Conservation (phyloP, 1,140 invertebrate species). For the Pseudachorutes palmiensis region DNA sequence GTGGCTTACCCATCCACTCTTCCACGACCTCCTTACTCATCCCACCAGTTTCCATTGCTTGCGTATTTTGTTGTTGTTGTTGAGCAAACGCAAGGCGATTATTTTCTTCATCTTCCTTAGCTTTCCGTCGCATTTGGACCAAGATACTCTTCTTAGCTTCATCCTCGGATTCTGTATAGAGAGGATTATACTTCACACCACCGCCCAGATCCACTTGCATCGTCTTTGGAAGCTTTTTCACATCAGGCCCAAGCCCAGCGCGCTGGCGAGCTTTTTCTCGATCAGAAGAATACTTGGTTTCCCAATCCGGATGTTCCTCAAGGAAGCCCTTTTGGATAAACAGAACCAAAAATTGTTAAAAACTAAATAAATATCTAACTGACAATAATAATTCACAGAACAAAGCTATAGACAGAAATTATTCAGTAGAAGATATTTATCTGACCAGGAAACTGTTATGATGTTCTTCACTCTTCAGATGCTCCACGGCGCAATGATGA, state of each 20-base stretch:
- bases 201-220: constrained; percentile 2
- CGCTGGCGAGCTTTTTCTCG: constrained; percentile 56
- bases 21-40: constrained; percentile 24
- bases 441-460: constrained; percentile 68
- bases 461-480: constrained; percentile 68
- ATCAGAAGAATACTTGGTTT: constrained; percentile 71
- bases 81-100: not conserved
- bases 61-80: not conserved
- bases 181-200: constrained; percentile 20
- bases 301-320: constrained; percentile 72
- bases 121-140: constrained; percentile 59
- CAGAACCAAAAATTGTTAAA: constrained; percentile 20
- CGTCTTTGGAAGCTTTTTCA: constrained; percentile 10
- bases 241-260: constrained; percentile 40
- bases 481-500: constrained; percentile 70
- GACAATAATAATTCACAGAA: not conserved
- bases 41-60: constrained; percentile 42
- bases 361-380: not conserved
- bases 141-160: constrained; percentile 55
- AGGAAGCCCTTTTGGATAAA: constrained; percentile 74
- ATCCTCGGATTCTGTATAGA: constrained; percentile 22
- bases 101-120: constrained; percentile 39
- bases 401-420: too few species aligned
- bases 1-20: constrained; percentile 37
- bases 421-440: too few species aligned